Evolutionary conservation across 2,113 vertebrate genomes (phyloP).

Genomic region (Motacilla tschutschensis): DNA sequence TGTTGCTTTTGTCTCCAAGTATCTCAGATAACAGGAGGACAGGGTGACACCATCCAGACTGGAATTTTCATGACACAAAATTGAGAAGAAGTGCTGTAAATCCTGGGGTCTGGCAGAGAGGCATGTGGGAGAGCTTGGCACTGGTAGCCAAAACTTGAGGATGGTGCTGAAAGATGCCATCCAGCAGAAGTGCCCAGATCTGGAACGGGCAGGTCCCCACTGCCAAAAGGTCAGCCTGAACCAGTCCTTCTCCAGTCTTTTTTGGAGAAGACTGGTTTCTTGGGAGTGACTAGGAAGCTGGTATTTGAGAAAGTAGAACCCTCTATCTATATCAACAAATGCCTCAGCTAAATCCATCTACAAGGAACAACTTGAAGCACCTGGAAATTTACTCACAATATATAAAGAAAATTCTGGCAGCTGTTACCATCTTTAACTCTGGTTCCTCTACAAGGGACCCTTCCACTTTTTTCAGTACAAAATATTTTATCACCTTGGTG

Average conservation of each 20-base stretch:
- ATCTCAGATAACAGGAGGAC: background rate
- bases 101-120: rapidly evolving
- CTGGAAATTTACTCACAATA: background rate
- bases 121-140: background rate
- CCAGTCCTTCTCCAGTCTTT: background rate
- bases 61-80: background rate
- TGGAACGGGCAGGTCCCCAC: background rate
- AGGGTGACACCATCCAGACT: background rate
- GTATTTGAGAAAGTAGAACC: background rate
- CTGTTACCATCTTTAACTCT: background rate
- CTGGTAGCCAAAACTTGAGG: background rate
- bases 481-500: background rate
- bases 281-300: background rate
- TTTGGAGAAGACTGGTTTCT: background rate
- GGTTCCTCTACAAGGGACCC: background rate
- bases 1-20: background rate
- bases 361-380: background rate
- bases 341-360: background rate
- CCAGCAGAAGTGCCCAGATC: background rate
- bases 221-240: background rate
- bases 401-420: background rate
- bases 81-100: background rate
- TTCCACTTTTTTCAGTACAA: background rate
- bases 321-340: background rate
- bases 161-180: background rate